Base-by-base conservation (phyloP, 2,797 vertebrate species). In the Macrochelys suwanniensis region DNA sequence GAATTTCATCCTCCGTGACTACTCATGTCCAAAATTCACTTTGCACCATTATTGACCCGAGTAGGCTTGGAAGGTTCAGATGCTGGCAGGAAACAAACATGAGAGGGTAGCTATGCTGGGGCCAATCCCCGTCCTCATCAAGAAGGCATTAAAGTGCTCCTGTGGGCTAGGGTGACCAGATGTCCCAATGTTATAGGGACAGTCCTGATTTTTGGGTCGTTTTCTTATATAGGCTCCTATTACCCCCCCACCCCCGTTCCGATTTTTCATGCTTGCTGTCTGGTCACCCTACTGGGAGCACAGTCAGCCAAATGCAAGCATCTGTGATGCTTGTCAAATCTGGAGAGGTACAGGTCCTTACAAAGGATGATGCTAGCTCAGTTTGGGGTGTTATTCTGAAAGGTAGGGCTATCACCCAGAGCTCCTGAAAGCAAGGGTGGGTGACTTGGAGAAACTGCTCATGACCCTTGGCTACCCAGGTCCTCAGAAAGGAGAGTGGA, bases 1-100 rank as follows among this genome's bases (percentile, higher is more conserved):
- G 17, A 68, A 68, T 68, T 37, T 68, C 28, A 61, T 31, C 17
- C 37, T 5, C 0, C 7, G 19, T 33, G 16, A 49, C 3, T n/a
- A 82, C 2, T 45, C 45, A 61, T 25, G 7, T 25, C 51, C 49
- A 5, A 65, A 88, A 80, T 23, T 7, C 37, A 0, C 1, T 23
- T 15, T 37, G 17, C 4, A 76, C 47, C 6, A 71, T 89, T 42
- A 2, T 4, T 0, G 5, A 23, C 5, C 1, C 0, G 0, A n/a
- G 31, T n/a, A 17, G 1, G 0, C 7, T 2, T 57, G 33, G 26
- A 37, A 13, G 76, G 42, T 37, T 10, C 74, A 21, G 33, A 31
- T 8, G 10, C 7, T 50, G 5, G 37, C 51, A 85, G 88, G 65
- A 56, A 76, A 59, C 1, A 59, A 47, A 51, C 0, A 10, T 50